Base-by-base conservation (phyloP, 2,113 vertebrate genomes). In the Pica pica region DNA sequence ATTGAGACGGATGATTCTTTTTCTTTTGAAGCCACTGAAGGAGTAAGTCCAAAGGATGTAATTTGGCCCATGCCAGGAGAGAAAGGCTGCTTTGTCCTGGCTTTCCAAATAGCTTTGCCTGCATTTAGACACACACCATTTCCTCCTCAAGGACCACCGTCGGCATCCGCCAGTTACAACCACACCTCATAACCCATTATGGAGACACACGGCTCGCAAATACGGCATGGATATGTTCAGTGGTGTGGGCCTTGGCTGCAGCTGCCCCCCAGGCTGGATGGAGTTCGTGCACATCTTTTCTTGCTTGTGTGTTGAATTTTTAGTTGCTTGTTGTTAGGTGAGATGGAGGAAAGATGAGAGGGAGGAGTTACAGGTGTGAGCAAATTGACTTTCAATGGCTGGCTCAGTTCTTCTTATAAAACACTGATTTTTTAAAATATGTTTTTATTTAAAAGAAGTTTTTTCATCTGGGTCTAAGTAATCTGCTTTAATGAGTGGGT, bases 41-140 rank as follows among this genome's bases (percentile, higher is more conserved):
- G 87, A 97, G 13, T 93, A 93, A 94, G 83, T 95, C 94, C 95
- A 95, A 97, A 97, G 93, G 95, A 97, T 97, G 93, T 95, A 96
- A 98, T 98, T 97, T 98, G 97, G 95, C 97, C 96, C 95, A 89
- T 55, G 92, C 49, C 50, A 74, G 79, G 95, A 95, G 93, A 96
- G 74, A 68, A 49, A 94, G 91, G 86, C 96, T 89, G 92, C 97
- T 96, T 95, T 97, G 94, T 97, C 91, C 91, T 96, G 95, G 93
- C 37, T 64, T 50, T 84, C 97, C 97, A 96, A 98, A 98, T 97
- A 95, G 97, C 97, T 98, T 95, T 96, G 97, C 95, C 97, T 97
- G 98, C 98, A 95, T 97, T 98, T 98, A 98, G 98, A 97, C 97
- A 98, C 97, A 97, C 93, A 97, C 96, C 97, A 98, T 98, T 98